Percentiles rank a stretch among this genome's conserved stretches.
Evolutionary conservation across 2,797 vertebrate species (phyloP).

Genomic region (Brotogeris chrysoptera): DNA sequence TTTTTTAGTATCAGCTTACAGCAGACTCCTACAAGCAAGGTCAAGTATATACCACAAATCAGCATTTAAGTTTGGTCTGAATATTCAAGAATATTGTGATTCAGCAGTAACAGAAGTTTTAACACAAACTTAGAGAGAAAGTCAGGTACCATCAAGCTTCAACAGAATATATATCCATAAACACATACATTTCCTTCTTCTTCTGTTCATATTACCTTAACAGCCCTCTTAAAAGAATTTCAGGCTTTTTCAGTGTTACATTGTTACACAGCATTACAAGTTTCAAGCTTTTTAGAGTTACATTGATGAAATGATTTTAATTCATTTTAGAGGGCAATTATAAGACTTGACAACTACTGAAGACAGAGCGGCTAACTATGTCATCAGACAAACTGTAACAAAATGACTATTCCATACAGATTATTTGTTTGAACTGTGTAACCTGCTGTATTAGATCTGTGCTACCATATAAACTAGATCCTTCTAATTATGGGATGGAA

Average conservation of each 20-base stretch:
- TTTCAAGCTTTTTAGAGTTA: background rate
- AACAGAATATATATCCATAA: background rate
- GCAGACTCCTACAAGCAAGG: background rate
- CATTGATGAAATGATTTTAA: background rate
- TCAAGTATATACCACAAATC: background rate
- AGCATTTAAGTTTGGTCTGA: background rate
- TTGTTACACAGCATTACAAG: accelerated
- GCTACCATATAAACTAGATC: background rate
- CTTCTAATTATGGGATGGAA: background rate
- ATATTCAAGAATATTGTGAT: background rate
- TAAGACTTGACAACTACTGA: background rate
- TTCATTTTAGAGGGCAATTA: background rate
- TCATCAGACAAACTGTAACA: background rate
- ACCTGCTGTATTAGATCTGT: background rate
- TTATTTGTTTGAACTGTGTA: background rate
- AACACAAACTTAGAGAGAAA: background rate
- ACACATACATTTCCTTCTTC: background rate
- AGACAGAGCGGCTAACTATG: background rate
- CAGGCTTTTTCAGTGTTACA: background rate
- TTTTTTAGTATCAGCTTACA: background rate
- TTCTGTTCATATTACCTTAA: background rate
- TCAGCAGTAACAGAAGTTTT: background rate
- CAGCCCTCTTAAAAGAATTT: background rate
- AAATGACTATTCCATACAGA: background rate
- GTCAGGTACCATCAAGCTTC: background rate